Evolutionary conservation across 2,888 invertebrate species (phyloP).

Genomic region (Buathra laborator): DNA sequence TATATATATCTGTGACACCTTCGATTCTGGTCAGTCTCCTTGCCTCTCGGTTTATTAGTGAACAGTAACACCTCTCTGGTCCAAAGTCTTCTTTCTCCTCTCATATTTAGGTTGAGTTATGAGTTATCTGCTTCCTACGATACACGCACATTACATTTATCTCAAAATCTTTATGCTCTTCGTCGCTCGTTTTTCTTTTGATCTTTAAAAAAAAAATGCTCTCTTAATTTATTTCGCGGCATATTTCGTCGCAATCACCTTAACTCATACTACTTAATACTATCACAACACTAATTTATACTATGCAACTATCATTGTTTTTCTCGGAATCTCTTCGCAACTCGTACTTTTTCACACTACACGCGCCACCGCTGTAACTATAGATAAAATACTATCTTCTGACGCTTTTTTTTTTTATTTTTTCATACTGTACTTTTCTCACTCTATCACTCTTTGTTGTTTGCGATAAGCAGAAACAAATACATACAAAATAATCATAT

Average conservation of each 20-base stretch:
- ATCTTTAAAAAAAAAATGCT: slow-evolving; percentile 7
- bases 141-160: slow-evolving; percentile 43
- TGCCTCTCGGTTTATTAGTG: slow-evolving; percentile 86
- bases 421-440: slow-evolving; percentile 10
- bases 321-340: slow-evolving; percentile 3
- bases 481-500: slow-evolving; percentile 24
- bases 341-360: not conserved
- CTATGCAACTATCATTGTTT: slow-evolving; percentile 6
- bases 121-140: slow-evolving; percentile 77
- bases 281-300: slow-evolving; percentile 19
- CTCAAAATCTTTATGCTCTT: slow-evolving; percentile 48
- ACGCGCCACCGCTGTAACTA: slow-evolving; percentile 16
- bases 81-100: slow-evolving; percentile 84
- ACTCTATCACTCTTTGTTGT: slow-evolving; percentile 15
- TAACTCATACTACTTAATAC: not conserved
- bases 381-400: slow-evolving; percentile 11
- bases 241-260: slow-evolving; percentile 13
- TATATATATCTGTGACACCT: slow-evolving; percentile 78
- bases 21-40: slow-evolving; percentile 85
- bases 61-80: slow-evolving; percentile 85
- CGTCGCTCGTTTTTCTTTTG: slow-evolving; percentile 26
- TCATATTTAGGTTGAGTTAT: slow-evolving; percentile 83
- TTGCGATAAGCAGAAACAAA: slow-evolving; percentile 46
- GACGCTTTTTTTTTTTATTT: slow-evolving; percentile 17
- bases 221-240: not conserved